These are phyloP conservation scores for Protosalanx chinensis DNA, from an alignment of 2,797 vertebrate genomes.

Conservation along the genomic window DNA sequence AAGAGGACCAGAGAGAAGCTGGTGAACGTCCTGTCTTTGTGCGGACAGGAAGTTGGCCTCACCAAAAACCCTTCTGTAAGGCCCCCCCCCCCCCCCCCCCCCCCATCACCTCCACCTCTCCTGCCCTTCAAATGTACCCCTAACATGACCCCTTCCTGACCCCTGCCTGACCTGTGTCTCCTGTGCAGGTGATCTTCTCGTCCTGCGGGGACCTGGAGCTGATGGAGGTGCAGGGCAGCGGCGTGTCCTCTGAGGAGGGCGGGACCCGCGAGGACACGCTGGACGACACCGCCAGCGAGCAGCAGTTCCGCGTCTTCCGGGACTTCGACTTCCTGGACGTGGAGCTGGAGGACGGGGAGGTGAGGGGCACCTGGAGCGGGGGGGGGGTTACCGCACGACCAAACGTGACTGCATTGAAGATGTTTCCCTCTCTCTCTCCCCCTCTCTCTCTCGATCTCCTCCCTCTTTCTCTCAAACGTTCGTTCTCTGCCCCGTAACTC, in stretches of 20 bases:
- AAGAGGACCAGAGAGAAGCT: conserved; percentile 96
- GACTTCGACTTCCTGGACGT: conserved; percentile 99
- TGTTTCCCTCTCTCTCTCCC: neutral
- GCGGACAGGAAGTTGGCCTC: conserved; percentile 95
- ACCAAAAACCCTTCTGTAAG: conserved; percentile 98
- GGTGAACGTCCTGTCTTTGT: conserved; percentile 93
- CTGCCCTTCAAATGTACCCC: too few relatives aligned
- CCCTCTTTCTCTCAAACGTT: neutral
- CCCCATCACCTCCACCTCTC: neutral
- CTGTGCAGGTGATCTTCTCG: conserved; percentile 91
- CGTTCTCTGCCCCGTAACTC: neutral
- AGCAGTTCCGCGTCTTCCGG: conserved; percentile 96
- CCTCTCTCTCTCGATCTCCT: neutral
- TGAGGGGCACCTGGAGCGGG: conserved; percentile 48
- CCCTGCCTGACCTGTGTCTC: too few relatives aligned
- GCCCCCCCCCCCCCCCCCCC: neutral
- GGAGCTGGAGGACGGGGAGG: conserved; percentile 98
- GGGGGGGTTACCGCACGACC: too few relatives aligned
- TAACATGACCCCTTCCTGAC: too few relatives aligned
- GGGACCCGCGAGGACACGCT: conserved; percentile 83
- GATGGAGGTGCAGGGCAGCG: conserved; percentile 90
- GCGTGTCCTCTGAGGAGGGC: conserved; percentile 92
- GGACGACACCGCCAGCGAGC: conserved; percentile 94
- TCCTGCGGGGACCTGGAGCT: conserved; percentile 96
- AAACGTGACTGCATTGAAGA: neutral